Evolutionary conservation across 2,888 invertebrate species (phyloP), one percentile per base, ranked within the genome.

Genomic region (Rotaria sp.): DNA sequence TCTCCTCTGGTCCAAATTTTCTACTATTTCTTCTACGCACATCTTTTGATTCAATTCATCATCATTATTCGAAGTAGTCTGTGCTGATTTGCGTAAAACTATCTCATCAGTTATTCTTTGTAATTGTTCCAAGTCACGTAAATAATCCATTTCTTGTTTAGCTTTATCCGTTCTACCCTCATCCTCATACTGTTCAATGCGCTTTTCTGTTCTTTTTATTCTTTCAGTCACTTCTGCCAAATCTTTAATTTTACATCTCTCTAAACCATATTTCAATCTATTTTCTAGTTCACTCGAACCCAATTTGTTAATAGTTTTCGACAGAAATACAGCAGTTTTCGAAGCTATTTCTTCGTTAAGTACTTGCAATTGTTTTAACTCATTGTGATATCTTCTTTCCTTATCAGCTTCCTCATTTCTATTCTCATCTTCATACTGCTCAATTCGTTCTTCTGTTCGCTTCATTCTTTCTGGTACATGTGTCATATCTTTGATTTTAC

Each of bases 221-320:
- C 75, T 75, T 10, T 75, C 75, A 41, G 15, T n/a, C 30, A 75
- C 11, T 24, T 75, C 41, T n/a, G 5, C 41, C 24, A 75, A 5
- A 75, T 75, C 75, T 75, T 26, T 24, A 75, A 75, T 75, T 24
- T 75, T 75, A 75, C 75, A 75, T 75, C 24, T 75, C 8, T 75
- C 75, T 1, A 75, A 75, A 41, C 75, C 75, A 75, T 75, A 75
- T 75, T 24, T 41, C 30, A 75, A 75, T 75, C 75, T 41, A 41
- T 24, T 24, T 75, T 75, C 75, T 75, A 75, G 11, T 75, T 75
- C 75, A 5, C 30, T 75, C 38, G 24, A 35, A 1, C 41, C 75
- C 41, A 75, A 41, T 75, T 13, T 41, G 24, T 75, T 41, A 11
- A 75, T 75, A 41, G 5, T 38, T 5, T 75, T 41, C 4, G 75